These are phyloP conservation scores for Heliconius congener DNA, from an alignment of 1,140 invertebrate species.

Conservation along the genomic window DNA sequence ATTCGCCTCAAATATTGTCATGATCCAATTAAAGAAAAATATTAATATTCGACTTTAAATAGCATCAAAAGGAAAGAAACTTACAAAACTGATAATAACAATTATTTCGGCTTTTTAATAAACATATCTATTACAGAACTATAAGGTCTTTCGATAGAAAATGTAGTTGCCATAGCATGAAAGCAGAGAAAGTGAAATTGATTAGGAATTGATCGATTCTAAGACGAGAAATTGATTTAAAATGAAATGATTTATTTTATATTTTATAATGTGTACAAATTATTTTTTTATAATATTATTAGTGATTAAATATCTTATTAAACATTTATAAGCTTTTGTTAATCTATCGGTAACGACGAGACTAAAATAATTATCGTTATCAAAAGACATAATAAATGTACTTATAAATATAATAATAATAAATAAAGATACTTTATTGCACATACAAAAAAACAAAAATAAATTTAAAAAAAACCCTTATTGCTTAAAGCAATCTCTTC, in stretches of 20 bases:
- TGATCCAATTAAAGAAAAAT: neutral
- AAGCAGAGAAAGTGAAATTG: slow-evolving; percentile 38
- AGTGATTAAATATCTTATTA: neutral
- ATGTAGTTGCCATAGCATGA: slow-evolving; percentile 13
- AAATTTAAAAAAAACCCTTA: too few species aligned
- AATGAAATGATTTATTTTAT: neutral
- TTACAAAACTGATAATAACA: neutral
- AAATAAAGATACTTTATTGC: too few species aligned
- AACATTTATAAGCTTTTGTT: too few species aligned
- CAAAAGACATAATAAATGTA: too few species aligned
- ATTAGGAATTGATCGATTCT: slow-evolving; percentile 23
- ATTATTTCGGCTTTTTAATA: neutral
- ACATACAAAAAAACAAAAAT: too few species aligned
- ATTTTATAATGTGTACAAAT: neutral
- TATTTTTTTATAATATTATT: neutral
- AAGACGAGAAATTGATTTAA: neutral
- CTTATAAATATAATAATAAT: too few species aligned
- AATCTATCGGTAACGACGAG: neutral
- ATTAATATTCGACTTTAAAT: too few species aligned
- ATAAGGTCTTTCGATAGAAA: neutral
- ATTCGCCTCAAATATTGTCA: too few species aligned
- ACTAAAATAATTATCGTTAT: neutral
- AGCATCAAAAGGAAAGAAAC: neutral
- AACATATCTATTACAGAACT: neutral
- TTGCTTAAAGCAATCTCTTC: too few species aligned